Evolutionary conservation across 2,113 vertebrate genomes (phyloP).

Genomic region (Xenus cinereus): DNA sequence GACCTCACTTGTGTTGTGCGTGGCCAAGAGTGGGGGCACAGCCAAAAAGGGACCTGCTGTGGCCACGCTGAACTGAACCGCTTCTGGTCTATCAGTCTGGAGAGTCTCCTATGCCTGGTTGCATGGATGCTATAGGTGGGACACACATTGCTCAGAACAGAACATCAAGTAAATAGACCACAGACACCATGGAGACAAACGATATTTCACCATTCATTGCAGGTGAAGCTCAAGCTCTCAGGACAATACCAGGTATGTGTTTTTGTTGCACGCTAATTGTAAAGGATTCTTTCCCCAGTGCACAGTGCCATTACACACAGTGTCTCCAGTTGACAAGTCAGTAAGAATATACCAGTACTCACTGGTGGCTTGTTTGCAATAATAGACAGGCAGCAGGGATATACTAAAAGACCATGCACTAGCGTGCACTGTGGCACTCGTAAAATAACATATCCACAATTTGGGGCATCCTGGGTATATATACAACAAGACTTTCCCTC

Average conservation of each 20-base stretch:
- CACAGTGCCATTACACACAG: not conserved
- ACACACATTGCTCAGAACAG: constrained; percentile 38
- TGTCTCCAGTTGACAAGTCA: not conserved
- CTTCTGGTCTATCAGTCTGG: not conserved
- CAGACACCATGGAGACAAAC: constrained; percentile 35
- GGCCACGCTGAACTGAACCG: not conserved
- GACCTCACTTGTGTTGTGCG: accelerated
- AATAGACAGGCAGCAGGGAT: not conserved
- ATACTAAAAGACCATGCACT: not conserved
- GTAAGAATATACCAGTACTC: not conserved
- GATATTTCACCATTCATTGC: not conserved
- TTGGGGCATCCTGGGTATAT: not conserved
- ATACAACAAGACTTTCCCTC: not conserved
- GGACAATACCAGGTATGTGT: not conserved
- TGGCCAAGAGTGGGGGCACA: not conserved
- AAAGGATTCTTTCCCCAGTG: not conserved
- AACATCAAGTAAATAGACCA: constrained; percentile 11
- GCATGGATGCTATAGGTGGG: not conserved
- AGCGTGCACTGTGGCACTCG: not conserved
- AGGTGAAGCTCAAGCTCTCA: not conserved
- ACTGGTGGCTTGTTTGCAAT: not conserved
- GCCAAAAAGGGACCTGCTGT: not conserved
- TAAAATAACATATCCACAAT: not conserved
- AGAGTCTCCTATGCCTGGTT: not conserved
- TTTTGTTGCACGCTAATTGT: not conserved